Evolutionary conservation across 2,113 vertebrate genomes (phyloP), one percentile per base, ranked within the genome.

Genomic region (Platysteira castanea): DNA sequence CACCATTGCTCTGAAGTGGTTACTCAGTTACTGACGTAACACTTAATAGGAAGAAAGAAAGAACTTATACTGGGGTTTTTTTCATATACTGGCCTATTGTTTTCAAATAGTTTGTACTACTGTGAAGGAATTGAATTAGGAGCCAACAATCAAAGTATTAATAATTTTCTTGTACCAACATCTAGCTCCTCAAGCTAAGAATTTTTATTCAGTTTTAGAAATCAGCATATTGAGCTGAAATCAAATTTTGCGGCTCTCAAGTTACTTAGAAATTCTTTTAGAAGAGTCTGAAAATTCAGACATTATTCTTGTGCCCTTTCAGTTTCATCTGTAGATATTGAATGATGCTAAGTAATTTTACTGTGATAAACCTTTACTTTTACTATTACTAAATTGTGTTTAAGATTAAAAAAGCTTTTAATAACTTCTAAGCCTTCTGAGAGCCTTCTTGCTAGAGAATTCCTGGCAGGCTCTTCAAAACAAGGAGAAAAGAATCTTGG

Each of bases 51-150:
- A 86, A 77, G 12, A 76, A 84, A 13, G 41, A 41, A 21, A 54
- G 33, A 37, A 52, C 17, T 52, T 76, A 37, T n/a, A 50, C 15
- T 42, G 9, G 2, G 0, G 0, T 1, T 23, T 44, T 52, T 70
- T 71, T 47, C 13, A 49, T 84, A 60, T 60, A n/a, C 28, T 71
- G 64, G 30, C 46, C 28, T 61, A 23, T 23, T 37, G 6, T 53
- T 82, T 93, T 59, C 57, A 73, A 12, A 26, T 28, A 18, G 28
- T 33, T 65, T 56, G 35, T 65, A n/a, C 44, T 59, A 15, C 23
- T 39, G 35, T 44, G 57, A 92, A 86, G 67, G 20, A 77, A 63
- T 83, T 11, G 28, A 67, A 85, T 47, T 56, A 56, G 41, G 31
- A 78, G 10, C 27, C 33, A 90, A 79, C 20, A 41, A 76, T 31